These are phyloP conservation scores for Xylocopa sonorina DNA, from an alignment of 1,140 invertebrate species.

Conservation along the genomic window DNA sequence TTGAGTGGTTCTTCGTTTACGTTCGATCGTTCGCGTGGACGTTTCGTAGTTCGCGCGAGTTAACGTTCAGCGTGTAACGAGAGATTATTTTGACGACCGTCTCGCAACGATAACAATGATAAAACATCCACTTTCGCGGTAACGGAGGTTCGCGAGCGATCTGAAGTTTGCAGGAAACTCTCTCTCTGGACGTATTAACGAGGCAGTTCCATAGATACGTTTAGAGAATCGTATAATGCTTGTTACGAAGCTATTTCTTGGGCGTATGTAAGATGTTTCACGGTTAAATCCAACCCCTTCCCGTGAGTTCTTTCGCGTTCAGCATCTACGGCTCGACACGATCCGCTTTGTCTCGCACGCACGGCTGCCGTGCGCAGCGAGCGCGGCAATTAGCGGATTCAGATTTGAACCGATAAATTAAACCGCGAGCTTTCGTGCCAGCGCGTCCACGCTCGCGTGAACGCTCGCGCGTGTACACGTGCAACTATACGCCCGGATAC, in stretches of 20 bases:
- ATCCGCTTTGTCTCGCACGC: slow-evolving; percentile 50
- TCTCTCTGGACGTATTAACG: no score
- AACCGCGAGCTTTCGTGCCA: slow-evolving; percentile 20
- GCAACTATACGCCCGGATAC: neutral
- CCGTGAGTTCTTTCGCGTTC: slow-evolving; percentile 10
- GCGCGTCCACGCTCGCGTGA: neutral
- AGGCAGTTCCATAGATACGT: no score
- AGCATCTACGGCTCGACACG: slow-evolving; percentile 5
- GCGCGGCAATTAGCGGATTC: slow-evolving; percentile 76
- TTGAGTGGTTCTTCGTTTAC: neutral
- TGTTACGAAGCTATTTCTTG: no score
- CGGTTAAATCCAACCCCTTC: neutral
- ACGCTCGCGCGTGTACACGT: neutral
- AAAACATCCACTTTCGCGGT: no score
- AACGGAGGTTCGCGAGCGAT: no score
- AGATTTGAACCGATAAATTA: slow-evolving; percentile 76
- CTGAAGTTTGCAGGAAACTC: no score
- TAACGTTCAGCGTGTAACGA: neutral
- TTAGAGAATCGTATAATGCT: no score
- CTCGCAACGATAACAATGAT: neutral
- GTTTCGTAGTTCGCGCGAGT: no score
- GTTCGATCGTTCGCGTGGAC: neutral
- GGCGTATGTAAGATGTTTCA: no score
- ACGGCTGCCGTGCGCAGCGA: slow-evolving; percentile 56
- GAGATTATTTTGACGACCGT: neutral